phyloP scores from a whole-genome alignment of 2,113 vertebrate genomes.

The Cryptotis parvus region DNA sequence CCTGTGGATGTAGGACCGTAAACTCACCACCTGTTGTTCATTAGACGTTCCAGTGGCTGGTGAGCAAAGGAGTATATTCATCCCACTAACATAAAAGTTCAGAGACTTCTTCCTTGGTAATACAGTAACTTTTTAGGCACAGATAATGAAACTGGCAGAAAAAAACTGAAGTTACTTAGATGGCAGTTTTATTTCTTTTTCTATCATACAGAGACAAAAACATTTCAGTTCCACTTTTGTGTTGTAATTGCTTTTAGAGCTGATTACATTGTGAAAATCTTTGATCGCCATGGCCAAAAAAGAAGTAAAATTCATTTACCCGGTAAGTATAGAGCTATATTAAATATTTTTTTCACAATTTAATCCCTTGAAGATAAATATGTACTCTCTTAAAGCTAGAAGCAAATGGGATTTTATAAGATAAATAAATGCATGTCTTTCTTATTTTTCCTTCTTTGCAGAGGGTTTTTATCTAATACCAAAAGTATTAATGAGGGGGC shows the following conservation, averaged over 20 bases:
- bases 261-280: constrained; percentile 95
- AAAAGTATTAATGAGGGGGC: constrained; percentile 29
- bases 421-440: neutral
- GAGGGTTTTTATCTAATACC: constrained; percentile 32
- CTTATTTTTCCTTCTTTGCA: constrained; percentile 22
- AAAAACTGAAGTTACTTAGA: constrained; percentile 21
- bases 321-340: constrained; percentile 87
- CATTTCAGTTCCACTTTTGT: constrained; percentile 23
- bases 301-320: constrained; percentile 94
- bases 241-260: constrained; percentile 86
- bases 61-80: constrained; percentile 21
- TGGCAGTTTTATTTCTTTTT: neutral
- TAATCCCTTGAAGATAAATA: constrained; percentile 9
- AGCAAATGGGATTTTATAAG: constrained; percentile 27
- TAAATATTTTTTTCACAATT: constrained; percentile 52
- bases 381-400: constrained; percentile 43
- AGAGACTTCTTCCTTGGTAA: neutral
- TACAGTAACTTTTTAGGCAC: constrained; percentile 42
- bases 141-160: constrained; percentile 32
- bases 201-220: constrained; percentile 32
- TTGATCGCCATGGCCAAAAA: constrained; percentile 98
- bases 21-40: neutral
- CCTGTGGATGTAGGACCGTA: neutral
- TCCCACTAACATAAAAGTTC: constrained; percentile 10
- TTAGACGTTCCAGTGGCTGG: constrained; percentile 27